Evolutionary conservation across 2,888 invertebrate species (phyloP).

Genomic region (Cephus spinipes): DNA sequence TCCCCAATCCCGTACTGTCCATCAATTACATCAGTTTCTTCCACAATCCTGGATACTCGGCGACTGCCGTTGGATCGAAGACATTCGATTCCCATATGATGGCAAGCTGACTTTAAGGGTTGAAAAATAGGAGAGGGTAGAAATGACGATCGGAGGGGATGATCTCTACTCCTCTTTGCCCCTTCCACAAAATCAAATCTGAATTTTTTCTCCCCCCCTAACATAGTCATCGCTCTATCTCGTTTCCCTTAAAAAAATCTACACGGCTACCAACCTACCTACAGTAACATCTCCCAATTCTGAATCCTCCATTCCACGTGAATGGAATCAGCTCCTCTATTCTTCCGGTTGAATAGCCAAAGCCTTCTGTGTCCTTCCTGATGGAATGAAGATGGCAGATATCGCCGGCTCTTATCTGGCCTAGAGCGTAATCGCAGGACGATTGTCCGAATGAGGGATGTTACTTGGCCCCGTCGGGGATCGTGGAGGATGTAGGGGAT

Average conservation of each 20-base stretch:
- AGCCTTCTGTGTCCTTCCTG: conserved; percentile 21
- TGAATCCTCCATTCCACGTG: conserved; percentile 38
- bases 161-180: conserved; percentile 37
- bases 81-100: conserved; percentile 59
- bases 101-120: conserved; percentile 20
- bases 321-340: conserved; percentile 62
- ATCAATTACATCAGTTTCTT: conserved; percentile 57
- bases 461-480: neutral
- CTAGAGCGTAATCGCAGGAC: conserved; percentile 40
- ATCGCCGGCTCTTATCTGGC: conserved; percentile 59
- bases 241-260: neutral
- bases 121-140: too few species aligned
- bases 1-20: conserved; percentile 41
- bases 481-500: neutral
- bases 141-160: too few species aligned
- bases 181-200: conserved; percentile 11
- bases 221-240: neutral
- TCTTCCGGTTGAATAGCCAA: conserved; percentile 44
- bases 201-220: conserved; percentile 15
- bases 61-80: conserved; percentile 49
- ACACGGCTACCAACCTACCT: neutral
- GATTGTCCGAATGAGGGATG: conserved; percentile 52
- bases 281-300: neutral
- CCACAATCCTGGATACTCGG: conserved; percentile 59
- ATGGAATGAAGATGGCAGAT: conserved; percentile 37